Evolutionary conservation across 2,797 vertebrate genomes (phyloP).

Genomic region (Natrix natrix): DNA sequence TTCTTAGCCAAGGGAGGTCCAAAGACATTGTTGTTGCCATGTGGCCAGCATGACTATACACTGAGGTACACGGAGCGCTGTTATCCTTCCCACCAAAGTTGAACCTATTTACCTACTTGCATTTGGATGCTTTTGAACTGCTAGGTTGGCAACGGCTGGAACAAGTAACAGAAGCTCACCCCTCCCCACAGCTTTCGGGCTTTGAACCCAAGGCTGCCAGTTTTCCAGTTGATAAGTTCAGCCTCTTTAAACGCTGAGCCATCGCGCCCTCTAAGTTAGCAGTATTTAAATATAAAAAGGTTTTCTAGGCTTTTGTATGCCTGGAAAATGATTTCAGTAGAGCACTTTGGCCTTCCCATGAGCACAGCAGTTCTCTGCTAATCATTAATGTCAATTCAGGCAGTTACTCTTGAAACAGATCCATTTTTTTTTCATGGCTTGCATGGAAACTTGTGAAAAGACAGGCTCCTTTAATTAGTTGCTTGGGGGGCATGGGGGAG

Average conservation of each 20-base stretch:
- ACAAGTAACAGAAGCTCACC: neutral
- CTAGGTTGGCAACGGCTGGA: neutral
- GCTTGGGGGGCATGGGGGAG: neutral
- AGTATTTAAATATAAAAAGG: neutral
- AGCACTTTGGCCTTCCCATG: neutral
- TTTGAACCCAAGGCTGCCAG: neutral
- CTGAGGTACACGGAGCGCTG: neutral
- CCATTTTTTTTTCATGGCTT: neutral
- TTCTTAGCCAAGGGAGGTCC: neutral
- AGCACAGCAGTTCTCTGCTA: neutral
- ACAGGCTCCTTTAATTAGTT: neutral
- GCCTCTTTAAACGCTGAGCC: neutral
- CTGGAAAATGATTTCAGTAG: neutral
- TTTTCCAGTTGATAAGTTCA: neutral
- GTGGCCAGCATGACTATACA: neutral
- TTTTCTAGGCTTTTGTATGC: neutral
- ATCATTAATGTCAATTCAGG: neutral
- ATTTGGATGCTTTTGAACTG: neutral
- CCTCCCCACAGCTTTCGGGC: neutral
- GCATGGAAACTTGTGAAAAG: neutral
- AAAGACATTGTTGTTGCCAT: neutral
- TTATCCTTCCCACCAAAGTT: neutral
- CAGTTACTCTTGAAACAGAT: neutral
- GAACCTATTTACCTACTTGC: neutral
- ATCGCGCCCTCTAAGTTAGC: neutral